These are phyloP conservation scores for Dorcus parallelipipedus DNA, from an alignment of 2,888 invertebrate species.

Conservation along the genomic window DNA sequence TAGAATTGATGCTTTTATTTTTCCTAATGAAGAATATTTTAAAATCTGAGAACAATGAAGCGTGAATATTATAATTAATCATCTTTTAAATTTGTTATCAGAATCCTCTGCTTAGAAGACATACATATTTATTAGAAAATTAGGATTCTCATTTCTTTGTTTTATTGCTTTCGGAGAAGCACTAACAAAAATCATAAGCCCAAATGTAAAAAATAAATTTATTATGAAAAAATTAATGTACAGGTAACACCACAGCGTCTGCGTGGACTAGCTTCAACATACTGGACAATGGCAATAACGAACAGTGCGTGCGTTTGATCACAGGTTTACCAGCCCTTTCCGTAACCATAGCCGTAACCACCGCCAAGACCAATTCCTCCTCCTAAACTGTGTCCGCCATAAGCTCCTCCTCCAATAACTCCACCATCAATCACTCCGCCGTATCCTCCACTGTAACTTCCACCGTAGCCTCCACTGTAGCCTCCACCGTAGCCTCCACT, in stretches of 20 bases:
- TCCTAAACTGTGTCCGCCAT: conserved; percentile 8
- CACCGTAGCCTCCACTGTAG: background rate
- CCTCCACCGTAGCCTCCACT: background rate
- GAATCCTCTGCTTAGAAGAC: too few relatives aligned
- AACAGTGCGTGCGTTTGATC: too few relatives aligned
- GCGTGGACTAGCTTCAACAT: background rate
- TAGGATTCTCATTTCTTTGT: too few relatives aligned
- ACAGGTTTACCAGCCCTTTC: background rate
- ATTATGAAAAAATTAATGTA: background rate
- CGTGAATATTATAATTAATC: too few relatives aligned
- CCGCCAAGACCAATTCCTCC: background rate
- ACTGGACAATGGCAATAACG: too few relatives aligned
- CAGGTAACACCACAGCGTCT: background rate
- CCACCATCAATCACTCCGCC: conserved; percentile 28
- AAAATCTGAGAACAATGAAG: too few relatives aligned
- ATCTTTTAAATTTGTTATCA: too few relatives aligned
- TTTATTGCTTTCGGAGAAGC: too few relatives aligned
- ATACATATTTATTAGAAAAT: too few relatives aligned
- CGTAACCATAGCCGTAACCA: conserved; percentile 23
- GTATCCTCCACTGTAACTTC: background rate
- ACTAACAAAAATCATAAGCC: too few relatives aligned
- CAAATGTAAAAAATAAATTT: background rate
- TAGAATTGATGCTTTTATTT: too few relatives aligned
- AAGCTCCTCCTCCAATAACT: conserved; percentile 15
- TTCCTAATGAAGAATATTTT: too few relatives aligned